phyloP scores from a whole-genome alignment of 2,797 vertebrate species.

The Botia almorhae region DNA sequence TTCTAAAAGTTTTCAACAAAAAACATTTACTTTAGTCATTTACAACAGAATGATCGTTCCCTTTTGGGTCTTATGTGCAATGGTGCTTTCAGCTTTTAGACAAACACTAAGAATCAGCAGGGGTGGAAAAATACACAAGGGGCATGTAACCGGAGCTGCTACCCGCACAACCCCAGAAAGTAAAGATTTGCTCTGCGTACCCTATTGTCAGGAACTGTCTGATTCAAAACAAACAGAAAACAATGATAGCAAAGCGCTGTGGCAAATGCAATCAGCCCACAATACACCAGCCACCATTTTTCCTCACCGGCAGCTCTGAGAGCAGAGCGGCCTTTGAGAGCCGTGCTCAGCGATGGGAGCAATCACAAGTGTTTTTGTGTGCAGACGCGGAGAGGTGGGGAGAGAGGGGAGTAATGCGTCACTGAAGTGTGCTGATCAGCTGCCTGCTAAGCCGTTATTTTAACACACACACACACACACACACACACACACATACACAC shows the following conservation, averaged over 20 bases:
- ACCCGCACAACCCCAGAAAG: conserved; percentile 12
- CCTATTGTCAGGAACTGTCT: conserved; percentile 35
- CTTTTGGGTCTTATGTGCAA: neutral
- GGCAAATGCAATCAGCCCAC: conserved; percentile 53
- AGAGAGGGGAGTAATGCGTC: conserved; percentile 43
- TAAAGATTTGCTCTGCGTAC: conserved; percentile 23
- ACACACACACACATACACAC: too few species aligned
- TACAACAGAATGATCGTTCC: neutral
- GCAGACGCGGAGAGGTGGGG: conserved; percentile 35
- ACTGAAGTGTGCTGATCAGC: conserved; percentile 45
- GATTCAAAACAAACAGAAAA: conserved; percentile 50
- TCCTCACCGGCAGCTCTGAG: conserved; percentile 52
- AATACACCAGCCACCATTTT: conserved; percentile 50
- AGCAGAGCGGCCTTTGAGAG: conserved; percentile 51
- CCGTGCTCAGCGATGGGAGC: conserved; percentile 55
- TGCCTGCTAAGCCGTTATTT: conserved; percentile 22
- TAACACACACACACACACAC: conserved; percentile 19
- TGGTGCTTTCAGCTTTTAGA: conserved; percentile 7
- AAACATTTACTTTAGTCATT: conserved; percentile 1
- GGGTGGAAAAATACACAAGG: neutral
- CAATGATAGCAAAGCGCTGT: conserved; percentile 39
- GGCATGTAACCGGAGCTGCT: neutral
- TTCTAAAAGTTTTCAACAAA: neutral
- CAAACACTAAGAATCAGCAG: conserved; percentile 4
- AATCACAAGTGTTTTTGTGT: conserved; percentile 60